Percentiles rank a stretch among this genome's conserved stretches.
Evolutionary conservation across 37 sponge, comb jelly and placozoan genomes (phyloP).

Genomic region (Dysidea cf. avara): DNA sequence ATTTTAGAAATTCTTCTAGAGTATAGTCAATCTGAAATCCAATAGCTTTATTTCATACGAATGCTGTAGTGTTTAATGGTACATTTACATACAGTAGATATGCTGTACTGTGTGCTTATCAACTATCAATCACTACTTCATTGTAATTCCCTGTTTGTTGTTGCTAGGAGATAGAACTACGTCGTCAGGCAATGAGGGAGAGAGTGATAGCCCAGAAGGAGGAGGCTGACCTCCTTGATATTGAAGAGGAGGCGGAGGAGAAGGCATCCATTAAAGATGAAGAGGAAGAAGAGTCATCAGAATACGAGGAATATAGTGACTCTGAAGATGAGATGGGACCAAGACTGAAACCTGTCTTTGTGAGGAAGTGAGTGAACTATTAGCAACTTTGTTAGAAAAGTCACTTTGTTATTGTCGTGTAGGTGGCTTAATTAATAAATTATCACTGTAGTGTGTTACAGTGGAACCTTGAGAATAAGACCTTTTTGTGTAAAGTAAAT

Average conservation of each 20-base stretch:
- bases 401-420: too few relatives aligned
- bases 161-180: slow-evolving; percentile 35
- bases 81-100: neutral
- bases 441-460: too few relatives aligned
- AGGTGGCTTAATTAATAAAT: too few relatives aligned
- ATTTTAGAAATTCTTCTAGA: too few relatives aligned
- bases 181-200: slow-evolving; percentile 32
- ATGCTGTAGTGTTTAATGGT: neutral
- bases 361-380: slow-evolving; percentile 61
- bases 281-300: slow-evolving; percentile 73
- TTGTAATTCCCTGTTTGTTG: neutral
- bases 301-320: slow-evolving; percentile 94
- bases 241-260: slow-evolving; percentile 68
- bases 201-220: slow-evolving; percentile 37
- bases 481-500: too few relatives aligned
- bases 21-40: too few relatives aligned
- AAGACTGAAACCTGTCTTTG: slow-evolving; percentile 96
- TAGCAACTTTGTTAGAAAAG: too few relatives aligned
- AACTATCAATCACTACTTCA: too few relatives aligned
- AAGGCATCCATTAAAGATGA: slow-evolving; percentile 56
- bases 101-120: neutral
- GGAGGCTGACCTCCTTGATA: slow-evolving; percentile 37
- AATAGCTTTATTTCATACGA: neutral
- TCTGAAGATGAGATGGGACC: slow-evolving; percentile 94
- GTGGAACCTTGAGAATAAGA: too few relatives aligned